Evolutionary conservation across 2,797 vertebrate species (phyloP).

Genomic region (Karalla daura): DNA sequence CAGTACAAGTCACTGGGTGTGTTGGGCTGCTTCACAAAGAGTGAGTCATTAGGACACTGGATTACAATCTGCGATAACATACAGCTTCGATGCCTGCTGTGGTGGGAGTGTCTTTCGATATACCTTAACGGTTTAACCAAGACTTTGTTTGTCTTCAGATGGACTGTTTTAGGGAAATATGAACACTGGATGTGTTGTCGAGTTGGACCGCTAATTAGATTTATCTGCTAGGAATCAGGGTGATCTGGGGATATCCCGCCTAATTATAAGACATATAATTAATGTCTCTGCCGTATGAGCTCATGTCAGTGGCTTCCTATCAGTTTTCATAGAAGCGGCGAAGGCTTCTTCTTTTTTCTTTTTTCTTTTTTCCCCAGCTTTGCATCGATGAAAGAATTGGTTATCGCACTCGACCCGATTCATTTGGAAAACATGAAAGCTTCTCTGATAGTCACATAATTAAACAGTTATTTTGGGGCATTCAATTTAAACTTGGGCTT

Average conservation of each 20-base stretch:
- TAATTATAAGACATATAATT: constrained; percentile 74
- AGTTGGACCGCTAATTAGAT: constrained; percentile 68
- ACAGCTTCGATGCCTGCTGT: neutral
- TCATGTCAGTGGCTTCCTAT: constrained; percentile 59
- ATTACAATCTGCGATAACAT: constrained; percentile 1
- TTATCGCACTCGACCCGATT: constrained; percentile 70
- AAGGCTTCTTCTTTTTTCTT: constrained; percentile 27
- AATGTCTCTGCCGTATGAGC: constrained; percentile 60
- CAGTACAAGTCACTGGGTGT: constrained; percentile 11
- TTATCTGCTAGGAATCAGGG: constrained; percentile 63
- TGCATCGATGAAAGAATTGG: constrained; percentile 68
- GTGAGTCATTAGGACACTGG: neutral
- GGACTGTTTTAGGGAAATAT: constrained; percentile 22
- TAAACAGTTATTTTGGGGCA: constrained; percentile 79
- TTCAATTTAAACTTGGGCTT: constrained; percentile 77
- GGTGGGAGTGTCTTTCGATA: constrained; percentile 13
- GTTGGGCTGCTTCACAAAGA: neutral
- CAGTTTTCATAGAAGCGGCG: constrained; percentile 44
- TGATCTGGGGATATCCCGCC: constrained; percentile 63
- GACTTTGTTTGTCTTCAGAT: constrained; percentile 9
- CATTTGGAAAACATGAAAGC: constrained; percentile 80
- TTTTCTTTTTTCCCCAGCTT: constrained; percentile 42
- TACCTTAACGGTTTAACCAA: constrained; percentile 17
- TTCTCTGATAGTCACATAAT: constrained; percentile 77
- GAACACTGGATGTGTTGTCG: constrained; percentile 18